A percentile compares a stretch with the other conserved stretches of the same genome.
These are phyloP conservation scores for Coboldia fuscipes DNA, from an alignment of 1,140 invertebrate species.

Conservation along the genomic window DNA sequence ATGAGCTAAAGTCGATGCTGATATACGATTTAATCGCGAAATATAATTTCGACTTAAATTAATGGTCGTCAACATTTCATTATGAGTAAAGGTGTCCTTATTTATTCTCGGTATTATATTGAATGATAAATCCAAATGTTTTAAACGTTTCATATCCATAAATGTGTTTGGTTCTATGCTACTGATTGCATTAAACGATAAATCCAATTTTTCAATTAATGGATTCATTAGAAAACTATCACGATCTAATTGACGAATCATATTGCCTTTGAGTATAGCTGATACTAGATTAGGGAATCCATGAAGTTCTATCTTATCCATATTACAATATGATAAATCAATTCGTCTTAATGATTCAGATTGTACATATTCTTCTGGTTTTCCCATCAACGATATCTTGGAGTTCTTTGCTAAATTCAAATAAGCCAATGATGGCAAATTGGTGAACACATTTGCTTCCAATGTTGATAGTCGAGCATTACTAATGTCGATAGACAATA, in stretches of 20 bases:
- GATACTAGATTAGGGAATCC: conserved; percentile 33
- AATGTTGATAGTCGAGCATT: conserved; percentile 27
- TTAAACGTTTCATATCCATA: conserved; percentile 26
- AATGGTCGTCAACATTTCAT: conserved; percentile 28
- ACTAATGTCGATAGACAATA: conserved; percentile 29
- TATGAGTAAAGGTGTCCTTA: conserved; percentile 26
- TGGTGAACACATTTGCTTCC: conserved; percentile 22
- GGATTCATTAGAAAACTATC: conserved; percentile 34
- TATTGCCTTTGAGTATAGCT: conserved; percentile 32
- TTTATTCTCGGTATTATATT: conserved; percentile 35
- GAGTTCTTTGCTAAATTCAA: conserved; percentile 29
- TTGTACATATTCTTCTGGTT: conserved; percentile 15
- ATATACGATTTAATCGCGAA: conserved; percentile 28
- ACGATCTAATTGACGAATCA: conserved; percentile 27
- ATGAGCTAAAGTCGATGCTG: conserved; percentile 25
- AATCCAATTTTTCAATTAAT: conserved; percentile 33
- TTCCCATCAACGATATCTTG: conserved; percentile 19
- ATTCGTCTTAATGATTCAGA: conserved; percentile 28
- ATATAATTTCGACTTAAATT: conserved; percentile 42
- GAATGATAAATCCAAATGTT: conserved; percentile 36
- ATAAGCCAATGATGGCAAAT: conserved; percentile 23
- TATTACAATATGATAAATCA: conserved; percentile 38
- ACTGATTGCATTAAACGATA: conserved; percentile 37
- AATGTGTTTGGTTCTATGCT: conserved; percentile 30
- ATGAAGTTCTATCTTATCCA: conserved; percentile 31